A percentile compares a stretch with the other conserved stretches of the same genome.
Conservation (phyloP, 2,888 invertebrate species). For the Lithophane ornitopus region DNA sequence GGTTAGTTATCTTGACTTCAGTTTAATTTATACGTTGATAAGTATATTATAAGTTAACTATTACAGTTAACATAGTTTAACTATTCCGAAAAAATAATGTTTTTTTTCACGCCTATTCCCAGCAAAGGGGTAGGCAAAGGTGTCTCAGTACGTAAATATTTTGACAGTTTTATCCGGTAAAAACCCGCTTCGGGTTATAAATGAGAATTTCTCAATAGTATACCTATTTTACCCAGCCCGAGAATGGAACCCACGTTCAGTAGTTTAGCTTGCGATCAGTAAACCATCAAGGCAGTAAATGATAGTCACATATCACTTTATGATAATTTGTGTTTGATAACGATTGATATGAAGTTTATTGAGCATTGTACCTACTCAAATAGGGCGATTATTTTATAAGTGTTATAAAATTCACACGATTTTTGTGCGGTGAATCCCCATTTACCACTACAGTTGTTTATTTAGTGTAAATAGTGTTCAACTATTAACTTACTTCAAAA, state of each 20-base stretch:
- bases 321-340: background rate
- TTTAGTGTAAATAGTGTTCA: background rate
- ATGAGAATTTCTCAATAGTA: background rate
- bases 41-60: too few species aligned
- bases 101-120: too few species aligned
- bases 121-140: background rate
- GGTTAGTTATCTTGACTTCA: background rate
- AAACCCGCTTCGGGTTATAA: background rate
- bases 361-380: background rate
- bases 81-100: background rate
- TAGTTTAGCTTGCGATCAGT: background rate
- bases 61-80: too few species aligned
- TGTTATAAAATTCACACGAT: background rate
- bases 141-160: background rate
- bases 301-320: background rate
- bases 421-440: background rate
- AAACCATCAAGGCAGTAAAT: too few species aligned
- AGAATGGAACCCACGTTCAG: background rate
- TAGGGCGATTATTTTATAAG: background rate
- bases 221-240: background rate
- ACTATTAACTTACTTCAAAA: too few species aligned
- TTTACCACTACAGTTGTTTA: background rate
- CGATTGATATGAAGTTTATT: conserved; percentile 9
- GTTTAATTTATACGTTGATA: conserved; percentile 4
- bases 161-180: background rate